Conservation (phyloP, 2,113 vertebrate genomes). For the Saiga tatarica region DNA sequence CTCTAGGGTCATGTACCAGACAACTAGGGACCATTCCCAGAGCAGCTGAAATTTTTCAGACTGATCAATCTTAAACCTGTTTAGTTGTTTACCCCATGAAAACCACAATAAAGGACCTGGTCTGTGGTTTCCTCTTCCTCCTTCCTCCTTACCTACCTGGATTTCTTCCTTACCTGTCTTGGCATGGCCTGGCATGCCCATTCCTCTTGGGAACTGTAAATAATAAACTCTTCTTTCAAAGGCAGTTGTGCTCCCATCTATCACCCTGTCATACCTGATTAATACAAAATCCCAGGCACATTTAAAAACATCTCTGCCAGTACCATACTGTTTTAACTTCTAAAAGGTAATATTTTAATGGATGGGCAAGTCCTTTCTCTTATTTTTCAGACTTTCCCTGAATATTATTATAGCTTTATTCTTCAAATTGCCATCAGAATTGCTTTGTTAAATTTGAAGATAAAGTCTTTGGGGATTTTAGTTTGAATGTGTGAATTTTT, state of each 20-base stretch:
- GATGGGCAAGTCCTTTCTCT: background rate
- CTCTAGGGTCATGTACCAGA: background rate
- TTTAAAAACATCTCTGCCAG: background rate
- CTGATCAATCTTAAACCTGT: background rate
- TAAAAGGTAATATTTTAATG: background rate
- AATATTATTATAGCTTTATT: conserved; percentile 5
- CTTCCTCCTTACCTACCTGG: background rate
- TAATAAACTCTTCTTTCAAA: background rate
- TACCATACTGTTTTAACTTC: background rate
- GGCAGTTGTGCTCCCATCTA: background rate
- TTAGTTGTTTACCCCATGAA: background rate
- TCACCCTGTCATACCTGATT: background rate
- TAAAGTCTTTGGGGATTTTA: background rate
- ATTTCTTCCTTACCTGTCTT: background rate
- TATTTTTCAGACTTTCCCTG: conserved; percentile 18
- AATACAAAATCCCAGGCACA: background rate
- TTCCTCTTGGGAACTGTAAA: background rate
- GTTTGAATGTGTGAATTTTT: conserved; percentile 9
- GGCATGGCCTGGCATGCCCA: too few species aligned
- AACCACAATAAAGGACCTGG: background rate
- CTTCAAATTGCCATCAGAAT: background rate
- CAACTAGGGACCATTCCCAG: background rate
- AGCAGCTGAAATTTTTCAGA: background rate
- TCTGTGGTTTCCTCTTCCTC: rapidly evolving
- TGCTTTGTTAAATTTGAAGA: background rate